Evolutionary conservation across 1,140 invertebrate species (phyloP).

Genomic region (Drosophila athabasca): DNA sequence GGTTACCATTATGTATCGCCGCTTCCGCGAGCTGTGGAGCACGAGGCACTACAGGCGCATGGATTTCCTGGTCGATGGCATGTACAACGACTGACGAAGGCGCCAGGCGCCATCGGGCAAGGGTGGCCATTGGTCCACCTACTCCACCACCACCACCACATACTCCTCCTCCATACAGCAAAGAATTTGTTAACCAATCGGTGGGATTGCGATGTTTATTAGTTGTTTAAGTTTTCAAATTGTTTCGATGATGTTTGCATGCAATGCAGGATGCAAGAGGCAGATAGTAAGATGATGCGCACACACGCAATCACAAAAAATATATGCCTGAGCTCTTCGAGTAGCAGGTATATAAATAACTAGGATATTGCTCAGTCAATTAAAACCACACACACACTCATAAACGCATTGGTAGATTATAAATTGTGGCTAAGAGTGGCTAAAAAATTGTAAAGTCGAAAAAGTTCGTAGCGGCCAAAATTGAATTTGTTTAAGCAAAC

Average conservation of each 20-base stretch:
- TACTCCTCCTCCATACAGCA: slow-evolving; percentile 21
- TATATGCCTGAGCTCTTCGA: no score
- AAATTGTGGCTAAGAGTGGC: slow-evolving; percentile 5
- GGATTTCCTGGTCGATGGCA: slow-evolving; percentile 88
- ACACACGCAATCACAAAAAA: slow-evolving; percentile 16
- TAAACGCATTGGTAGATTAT: slow-evolving; percentile 5
- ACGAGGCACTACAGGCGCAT: slow-evolving; percentile 87
- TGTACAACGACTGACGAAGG: slow-evolving; percentile 86
- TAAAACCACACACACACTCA: slow-evolving; percentile 30
- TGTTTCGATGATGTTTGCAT: slow-evolving; percentile 38
- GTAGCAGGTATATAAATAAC: not conserved
- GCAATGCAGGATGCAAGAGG: slow-evolving; percentile 49
- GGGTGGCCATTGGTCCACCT: slow-evolving; percentile 4
- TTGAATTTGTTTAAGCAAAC: slow-evolving; percentile 31
- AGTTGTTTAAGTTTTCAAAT: slow-evolving; percentile 54
- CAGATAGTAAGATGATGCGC: slow-evolving; percentile 13
- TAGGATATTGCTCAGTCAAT: slow-evolving; percentile 71
- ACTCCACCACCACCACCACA: slow-evolving; percentile 15
- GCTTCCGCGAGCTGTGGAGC: slow-evolving; percentile 86
- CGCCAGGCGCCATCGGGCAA: slow-evolving; percentile 27
- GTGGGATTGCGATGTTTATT: slow-evolving; percentile 41
- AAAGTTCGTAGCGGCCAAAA: slow-evolving; percentile 47
- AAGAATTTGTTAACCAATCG: slow-evolving; percentile 31
- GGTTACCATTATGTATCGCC: slow-evolving; percentile 85
- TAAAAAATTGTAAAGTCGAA: not conserved